Evolutionary conservation across 2,797 vertebrate genomes (phyloP).

Genomic region (Hirundo rustica): DNA sequence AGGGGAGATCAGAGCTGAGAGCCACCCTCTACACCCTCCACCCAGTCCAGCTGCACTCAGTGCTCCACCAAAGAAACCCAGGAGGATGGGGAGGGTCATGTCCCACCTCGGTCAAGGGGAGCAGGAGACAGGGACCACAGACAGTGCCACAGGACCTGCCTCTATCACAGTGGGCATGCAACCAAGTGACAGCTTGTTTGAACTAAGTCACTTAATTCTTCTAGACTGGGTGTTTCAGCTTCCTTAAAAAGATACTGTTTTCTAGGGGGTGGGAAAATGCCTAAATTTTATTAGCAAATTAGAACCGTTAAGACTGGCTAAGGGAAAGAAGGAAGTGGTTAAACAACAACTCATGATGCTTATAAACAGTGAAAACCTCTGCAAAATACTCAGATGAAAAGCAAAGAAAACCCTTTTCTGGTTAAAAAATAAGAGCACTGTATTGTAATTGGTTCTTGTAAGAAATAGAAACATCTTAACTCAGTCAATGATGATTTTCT

Average conservation of each 20-base stretch:
- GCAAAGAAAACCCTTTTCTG: conserved; percentile 43
- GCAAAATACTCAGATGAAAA: conserved; percentile 49
- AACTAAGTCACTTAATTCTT: neutral
- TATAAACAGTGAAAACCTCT: conserved; percentile 28
- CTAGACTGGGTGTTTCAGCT: neutral
- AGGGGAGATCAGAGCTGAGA: neutral
- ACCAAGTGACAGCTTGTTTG: neutral
- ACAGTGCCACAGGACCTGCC: accelerated
- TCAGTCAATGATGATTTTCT: conserved; percentile 61
- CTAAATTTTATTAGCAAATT: neutral
- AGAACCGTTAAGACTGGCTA: neutral
- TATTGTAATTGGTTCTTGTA: conserved; percentile 58
- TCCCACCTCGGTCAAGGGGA: neutral
- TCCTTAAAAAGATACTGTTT: neutral
- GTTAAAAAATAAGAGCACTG: conserved; percentile 49
- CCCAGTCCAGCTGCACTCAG: neutral
- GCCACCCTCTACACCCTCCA: neutral
- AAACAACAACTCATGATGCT: neutral
- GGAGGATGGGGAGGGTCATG: neutral
- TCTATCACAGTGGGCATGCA: accelerated
- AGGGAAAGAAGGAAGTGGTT: neutral
- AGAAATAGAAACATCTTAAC: conserved; percentile 68
- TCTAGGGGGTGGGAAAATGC: neutral
- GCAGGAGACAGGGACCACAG: neutral
- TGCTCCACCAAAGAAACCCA: neutral